Percentiles rank a stretch among this genome's conserved stretches.
Conservation (phyloP, 2,113 vertebrate species). For the Argyrosomus japonicus region DNA sequence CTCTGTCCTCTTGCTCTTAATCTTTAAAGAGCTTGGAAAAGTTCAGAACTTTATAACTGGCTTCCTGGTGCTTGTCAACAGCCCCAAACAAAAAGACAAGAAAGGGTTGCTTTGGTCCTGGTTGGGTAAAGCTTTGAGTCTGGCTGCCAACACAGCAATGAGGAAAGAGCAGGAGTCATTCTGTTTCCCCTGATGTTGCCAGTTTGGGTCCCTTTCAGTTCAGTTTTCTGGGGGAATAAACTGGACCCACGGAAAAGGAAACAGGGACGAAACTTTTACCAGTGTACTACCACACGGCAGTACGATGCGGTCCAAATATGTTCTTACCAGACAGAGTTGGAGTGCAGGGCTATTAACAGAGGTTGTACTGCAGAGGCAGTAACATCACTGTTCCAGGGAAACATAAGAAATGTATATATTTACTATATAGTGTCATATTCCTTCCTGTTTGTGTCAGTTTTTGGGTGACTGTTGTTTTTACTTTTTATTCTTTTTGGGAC, state of each 20-base stretch:
- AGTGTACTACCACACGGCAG: background rate
- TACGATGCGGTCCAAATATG: background rate
- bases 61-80: conserved; percentile 20
- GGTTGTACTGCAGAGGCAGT: background rate
- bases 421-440: conserved; percentile 13
- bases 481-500: conserved; percentile 7
- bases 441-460: conserved; percentile 19
- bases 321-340: conserved; percentile 20
- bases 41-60: conserved; percentile 16
- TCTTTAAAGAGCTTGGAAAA: conserved; percentile 14
- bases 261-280: conserved; percentile 18
- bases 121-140: conserved; percentile 50
- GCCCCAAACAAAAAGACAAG: conserved; percentile 6
- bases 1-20: conserved; percentile 2
- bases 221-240: conserved; percentile 18
- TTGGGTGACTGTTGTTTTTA: background rate
- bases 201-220: conserved; percentile 14
- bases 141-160: conserved; percentile 12
- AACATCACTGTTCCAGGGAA: background rate
- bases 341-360: conserved; percentile 47
- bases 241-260: background rate
- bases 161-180: background rate
- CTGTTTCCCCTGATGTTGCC: background rate
- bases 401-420: conserved; percentile 20
- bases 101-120: conserved; percentile 61